Percentiles rank a stretch among this genome's conserved stretches.
These are phyloP conservation scores for Ciconia maguari DNA, from an alignment of 2,113 vertebrate genomes.

Conservation along the genomic window DNA sequence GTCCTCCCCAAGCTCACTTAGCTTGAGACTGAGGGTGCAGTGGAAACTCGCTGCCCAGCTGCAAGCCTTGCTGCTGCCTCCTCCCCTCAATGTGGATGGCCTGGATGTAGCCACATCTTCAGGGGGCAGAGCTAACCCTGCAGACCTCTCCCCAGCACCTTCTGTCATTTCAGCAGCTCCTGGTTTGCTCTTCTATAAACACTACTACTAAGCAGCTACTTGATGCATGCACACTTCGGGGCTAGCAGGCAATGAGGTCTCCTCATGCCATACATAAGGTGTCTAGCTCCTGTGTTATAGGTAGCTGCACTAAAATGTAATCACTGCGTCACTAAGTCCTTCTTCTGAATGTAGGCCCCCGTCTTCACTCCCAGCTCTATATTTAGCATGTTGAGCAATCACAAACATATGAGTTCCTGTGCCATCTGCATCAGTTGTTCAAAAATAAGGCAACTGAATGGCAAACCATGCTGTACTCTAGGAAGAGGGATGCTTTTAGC, in stretches of 20 bases:
- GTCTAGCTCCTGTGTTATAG: not conserved
- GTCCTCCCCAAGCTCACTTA: not conserved
- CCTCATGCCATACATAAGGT: not conserved
- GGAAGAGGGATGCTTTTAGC: slow-evolving; percentile 7
- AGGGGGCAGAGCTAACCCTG: not conserved
- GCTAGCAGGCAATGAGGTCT: not conserved
- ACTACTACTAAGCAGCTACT: not conserved
- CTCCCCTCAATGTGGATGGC: not conserved
- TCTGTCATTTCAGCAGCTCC: not conserved
- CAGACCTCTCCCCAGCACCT: not conserved
- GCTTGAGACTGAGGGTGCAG: not conserved
- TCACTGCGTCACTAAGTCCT: not conserved
- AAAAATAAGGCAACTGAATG: not conserved
- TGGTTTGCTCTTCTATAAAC: not conserved
- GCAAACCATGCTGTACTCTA: not conserved
- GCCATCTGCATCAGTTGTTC: slow-evolving; percentile 25
- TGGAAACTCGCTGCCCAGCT: not conserved
- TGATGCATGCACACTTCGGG: not conserved
- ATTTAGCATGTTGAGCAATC: not conserved
- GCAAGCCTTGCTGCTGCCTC: not conserved
- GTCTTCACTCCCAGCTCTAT: not conserved
- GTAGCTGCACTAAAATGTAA: not conserved
- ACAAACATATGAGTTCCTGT: not conserved
- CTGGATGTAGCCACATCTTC: not conserved
- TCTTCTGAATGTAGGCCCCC: not conserved